Evolutionary conservation across 2,113 vertebrate species (phyloP), one percentile per base, ranked within the genome.

Genomic region (Ptychochromis oligacanthus): DNA sequence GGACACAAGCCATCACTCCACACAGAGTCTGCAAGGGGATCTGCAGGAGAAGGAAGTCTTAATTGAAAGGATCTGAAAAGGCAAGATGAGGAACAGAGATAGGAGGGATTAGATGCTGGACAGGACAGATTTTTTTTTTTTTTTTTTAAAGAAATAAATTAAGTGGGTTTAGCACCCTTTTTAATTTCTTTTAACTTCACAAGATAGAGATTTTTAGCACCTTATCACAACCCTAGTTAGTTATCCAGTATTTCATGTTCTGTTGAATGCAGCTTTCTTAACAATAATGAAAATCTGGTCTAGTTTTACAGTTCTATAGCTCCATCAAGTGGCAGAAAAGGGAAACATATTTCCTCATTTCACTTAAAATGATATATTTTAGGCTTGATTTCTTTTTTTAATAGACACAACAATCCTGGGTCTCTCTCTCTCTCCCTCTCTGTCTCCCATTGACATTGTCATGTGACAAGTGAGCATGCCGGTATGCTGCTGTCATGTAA

Each of bases 1-100:
- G 46, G 67, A 49, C 79, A 70, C 65, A 8, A 70, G 65, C 61
- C 89, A 80, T 95, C 94, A 94, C 93, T 95, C 93, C 56, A 40
- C 94, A 92, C 80, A 0, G 88, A 90, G 86, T 88, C 86, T 89
- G 74, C 88, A 92, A 89, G 80, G 79, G 79, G 93, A 93, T 89
- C 88, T 90, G 90, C 88, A 70, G 80, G 60, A 84, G 77, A 77
- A 91, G 92, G 84, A 91, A 92, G 92, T 92, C 84, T 91, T 91
- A 89, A 95, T 92, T 93, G 80, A 79, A 93, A 93, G 85, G 88
- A 88, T 90, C 83, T 92, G 83, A 93, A 89, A 72, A 72, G 61
- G 24, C 54, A 86, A 54, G 76, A 87, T 77, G 26, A 80, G 54
- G 26, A 74, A 59, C 56, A 80, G 75, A 87, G 88, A 91, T 86